Conservation (phyloP, 2,888 invertebrate species). For the Panorpa germanica region DNA sequence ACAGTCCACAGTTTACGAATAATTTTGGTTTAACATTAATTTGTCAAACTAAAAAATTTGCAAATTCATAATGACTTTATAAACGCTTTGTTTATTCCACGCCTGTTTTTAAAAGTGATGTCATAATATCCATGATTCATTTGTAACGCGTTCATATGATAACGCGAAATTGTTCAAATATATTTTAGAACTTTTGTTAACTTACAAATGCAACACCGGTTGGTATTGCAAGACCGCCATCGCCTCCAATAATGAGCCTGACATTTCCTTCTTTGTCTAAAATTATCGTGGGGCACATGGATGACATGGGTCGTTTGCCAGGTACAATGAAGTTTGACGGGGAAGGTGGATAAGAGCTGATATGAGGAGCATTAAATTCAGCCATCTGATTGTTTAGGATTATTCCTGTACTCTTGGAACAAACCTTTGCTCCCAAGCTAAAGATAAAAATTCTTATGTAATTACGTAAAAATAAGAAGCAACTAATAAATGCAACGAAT, state of each 20-base stretch:
- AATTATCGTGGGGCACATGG: constrained; percentile 75
- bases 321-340: constrained; percentile 69
- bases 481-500: neutral
- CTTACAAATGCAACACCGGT: constrained; percentile 55
- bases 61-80: too few species aligned
- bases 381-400: too few species aligned
- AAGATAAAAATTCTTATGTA: constrained; percentile 15
- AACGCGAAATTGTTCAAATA: too few species aligned
- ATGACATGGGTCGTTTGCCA: constrained; percentile 71
- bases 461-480: neutral
- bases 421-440: constrained; percentile 65
- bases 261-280: constrained; percentile 41
- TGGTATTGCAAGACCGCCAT: constrained; percentile 83
- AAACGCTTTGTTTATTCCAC: too few species aligned
- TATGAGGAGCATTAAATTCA: constrained; percentile 47
- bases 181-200: too few species aligned
- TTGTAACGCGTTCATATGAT: too few species aligned
- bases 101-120: too few species aligned
- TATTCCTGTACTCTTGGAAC: constrained; percentile 53
- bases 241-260: constrained; percentile 61
- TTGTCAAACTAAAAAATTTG: too few species aligned
- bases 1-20: too few species aligned
- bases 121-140: too few species aligned
- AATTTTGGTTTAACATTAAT: too few species aligned
- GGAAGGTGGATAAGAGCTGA: constrained; percentile 71